Evolutionary conservation across 2,888 invertebrate species (phyloP), one percentile per base, ranked within the genome.

Genomic region (Thelaira solivaga): DNA sequence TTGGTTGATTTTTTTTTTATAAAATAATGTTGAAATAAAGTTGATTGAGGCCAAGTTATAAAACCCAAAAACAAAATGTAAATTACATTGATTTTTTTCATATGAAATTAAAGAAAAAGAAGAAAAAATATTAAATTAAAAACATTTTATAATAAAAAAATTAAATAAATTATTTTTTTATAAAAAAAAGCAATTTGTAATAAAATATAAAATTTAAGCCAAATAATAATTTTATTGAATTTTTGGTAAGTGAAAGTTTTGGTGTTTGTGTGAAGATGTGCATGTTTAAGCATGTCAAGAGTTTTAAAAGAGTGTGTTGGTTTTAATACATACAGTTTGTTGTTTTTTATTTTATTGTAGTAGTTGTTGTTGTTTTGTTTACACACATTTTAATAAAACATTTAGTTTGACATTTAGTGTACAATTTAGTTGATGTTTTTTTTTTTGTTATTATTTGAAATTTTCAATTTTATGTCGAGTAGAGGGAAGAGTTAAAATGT

Each of bases 281-380:
- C 51, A 47, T 61, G 39, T 62, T 47, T 16, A 65, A 72, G 67
- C 65, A 47, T 72, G 7, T 39, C n/a, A 2, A 3, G 0, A 47
- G 3, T 24, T 61, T 49, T 39, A 16, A 16, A 43, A 45, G 51
- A 36, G 39, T 65, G n/a, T 47, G 59, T 72, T 73, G 65, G 31
- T 69, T 34, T 11, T 24, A 45, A 82, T 82, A 81, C 81, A 81
- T 82, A 82, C 80, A 82, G 80, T n/a, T 74, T 81, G 49, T 73
- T 72, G 69, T 75, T 64, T 64, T 65, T 36, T 39, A n/a, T n/a
- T n/a, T n/a, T n/a, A n/a, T n/a, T n/a, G n/a, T n/a, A n/a, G n/a
- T n/a, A n/a, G n/a, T 74, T 69, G 41, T 62, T 67, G 59, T 71
- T 65, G 51, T 22, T 76, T 49, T 57, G 55, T 62, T 18, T 36